Base-by-base conservation (phyloP, 1,140 invertebrate species). In the Drosophila lowei region DNA sequence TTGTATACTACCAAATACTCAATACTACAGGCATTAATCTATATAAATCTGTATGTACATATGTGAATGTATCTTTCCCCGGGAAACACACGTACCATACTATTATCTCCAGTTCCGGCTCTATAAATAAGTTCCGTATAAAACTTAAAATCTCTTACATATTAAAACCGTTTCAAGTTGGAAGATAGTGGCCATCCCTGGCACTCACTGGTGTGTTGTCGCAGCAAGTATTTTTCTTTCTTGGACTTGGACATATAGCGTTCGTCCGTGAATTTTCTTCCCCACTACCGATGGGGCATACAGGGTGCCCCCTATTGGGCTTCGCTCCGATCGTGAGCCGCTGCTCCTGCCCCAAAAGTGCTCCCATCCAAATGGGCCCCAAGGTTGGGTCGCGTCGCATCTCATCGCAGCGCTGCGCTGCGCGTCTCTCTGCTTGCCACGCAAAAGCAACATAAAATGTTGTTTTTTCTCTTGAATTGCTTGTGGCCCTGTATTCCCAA, bases 151-250 rank as follows among this genome's bases (percentile, higher is more conserved):
- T 18, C 18, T 18, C 30, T 0, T 9, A 25, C 5, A 5, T 9
- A 3, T 30, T 8, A 8, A 9, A 9, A 0, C 18, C 47, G 47
- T 30, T 70, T 44, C 44, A 13, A 64, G 46, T 57, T 73, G 13
- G 50, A 54, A 52, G 43, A 25, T 23, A 52, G 52, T 25, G 68
- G 68, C 61, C 46, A 72, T 21, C 71, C 68, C 68, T 72, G 68
- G 58, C 34, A 44, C 59, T 65, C 58, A 85, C 66, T 54, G 75
- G 61, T 66, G 63, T 67, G 81, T 85, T 85, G 81, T 86, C 83
- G 81, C 81, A 77, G 81, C 81, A 86, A 85, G 81, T 88, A 85
- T 85, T 85, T 85, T 84, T 85, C 81, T 81, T 85, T 88, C 81
- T 85, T 86, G 81, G 81, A 85, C 81, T 86, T 85, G 83, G 77